These are phyloP conservation scores for Pyrocephalus nanus DNA, from an alignment of 2,797 vertebrate species.

Conservation along the genomic window DNA sequence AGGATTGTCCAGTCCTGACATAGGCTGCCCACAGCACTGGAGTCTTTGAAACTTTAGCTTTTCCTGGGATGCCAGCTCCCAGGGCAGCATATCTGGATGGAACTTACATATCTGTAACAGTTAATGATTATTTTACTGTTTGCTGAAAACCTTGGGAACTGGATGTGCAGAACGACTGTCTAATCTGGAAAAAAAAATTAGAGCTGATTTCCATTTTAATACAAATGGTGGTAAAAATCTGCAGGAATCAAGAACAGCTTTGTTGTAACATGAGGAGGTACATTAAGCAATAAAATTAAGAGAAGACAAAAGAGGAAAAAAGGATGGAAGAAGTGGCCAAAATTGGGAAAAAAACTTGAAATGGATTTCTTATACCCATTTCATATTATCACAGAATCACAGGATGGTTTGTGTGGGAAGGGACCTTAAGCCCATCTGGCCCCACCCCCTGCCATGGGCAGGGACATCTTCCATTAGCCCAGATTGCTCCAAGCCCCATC, in stretches of 20 bases:
- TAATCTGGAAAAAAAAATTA: neutral
- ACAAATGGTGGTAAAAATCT: neutral
- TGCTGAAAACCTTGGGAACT: neutral
- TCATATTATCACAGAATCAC: neutral
- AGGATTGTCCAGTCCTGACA: neutral
- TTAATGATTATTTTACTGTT: neutral
- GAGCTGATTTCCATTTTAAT: neutral
- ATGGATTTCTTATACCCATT: neutral
- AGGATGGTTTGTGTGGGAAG: neutral
- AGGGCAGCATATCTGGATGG: neutral
- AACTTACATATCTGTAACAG: neutral
- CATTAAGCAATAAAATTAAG: neutral
- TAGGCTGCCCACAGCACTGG: neutral
- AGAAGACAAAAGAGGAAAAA: neutral
- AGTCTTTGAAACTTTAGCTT: neutral
- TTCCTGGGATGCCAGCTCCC: neutral
- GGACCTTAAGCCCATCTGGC: neutral
- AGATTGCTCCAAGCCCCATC: neutral
- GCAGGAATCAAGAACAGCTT: neutral
- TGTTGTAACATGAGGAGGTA: neutral
- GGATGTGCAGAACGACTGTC: neutral
- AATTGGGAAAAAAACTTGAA: neutral
- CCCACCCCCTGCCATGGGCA: neutral
- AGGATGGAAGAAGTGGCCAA: neutral
- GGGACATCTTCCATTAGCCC: neutral